These are phyloP conservation scores for Corella eumyota DNA, from an alignment of 23 tunicate genomes.

Conservation along the genomic window DNA sequence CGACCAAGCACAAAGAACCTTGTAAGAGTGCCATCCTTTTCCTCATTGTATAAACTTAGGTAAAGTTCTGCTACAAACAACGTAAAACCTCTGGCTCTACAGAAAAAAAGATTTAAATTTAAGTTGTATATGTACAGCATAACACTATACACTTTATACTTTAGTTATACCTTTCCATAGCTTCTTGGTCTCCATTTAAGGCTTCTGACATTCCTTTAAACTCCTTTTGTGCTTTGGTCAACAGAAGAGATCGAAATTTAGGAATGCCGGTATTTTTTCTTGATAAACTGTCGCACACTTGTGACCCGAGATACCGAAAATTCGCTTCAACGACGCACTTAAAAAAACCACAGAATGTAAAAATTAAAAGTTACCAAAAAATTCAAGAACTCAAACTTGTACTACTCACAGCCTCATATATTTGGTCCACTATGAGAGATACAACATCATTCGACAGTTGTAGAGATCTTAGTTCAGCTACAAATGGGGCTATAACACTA, in stretches of 20 bases:
- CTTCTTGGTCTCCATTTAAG: conserved; percentile 4
- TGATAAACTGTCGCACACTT: conserved; percentile 42
- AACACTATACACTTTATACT: background rate
- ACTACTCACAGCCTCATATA: conserved; percentile 25
- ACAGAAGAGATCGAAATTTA: conserved; percentile 32
- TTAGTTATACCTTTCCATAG: conserved; percentile 3
- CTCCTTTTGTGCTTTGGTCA: conserved; percentile 44
- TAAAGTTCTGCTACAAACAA: conserved; percentile 39
- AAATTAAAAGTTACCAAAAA: background rate
- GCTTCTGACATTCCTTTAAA: conserved; percentile 40
- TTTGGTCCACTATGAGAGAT: conserved; percentile 11
- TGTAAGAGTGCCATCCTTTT: background rate
- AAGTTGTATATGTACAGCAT: background rate
- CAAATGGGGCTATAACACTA: background rate
- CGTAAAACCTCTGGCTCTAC: conserved; percentile 44
- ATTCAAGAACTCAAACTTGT: background rate
- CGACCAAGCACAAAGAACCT: conserved; percentile 40
- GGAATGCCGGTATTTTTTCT: conserved; percentile 14
- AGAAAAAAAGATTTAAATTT: background rate
- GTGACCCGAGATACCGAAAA: conserved; percentile 59
- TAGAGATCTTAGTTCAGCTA: background rate
- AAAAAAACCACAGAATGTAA: background rate
- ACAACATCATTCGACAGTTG: conserved; percentile 5
- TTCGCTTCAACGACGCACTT: conserved; percentile 45
- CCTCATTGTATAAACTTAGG: conserved; percentile 16